A percentile compares a stretch with the other conserved stretches of the same genome.
Conservation (phyloP, 2,888 invertebrate species). For the Hyles lineata region DNA sequence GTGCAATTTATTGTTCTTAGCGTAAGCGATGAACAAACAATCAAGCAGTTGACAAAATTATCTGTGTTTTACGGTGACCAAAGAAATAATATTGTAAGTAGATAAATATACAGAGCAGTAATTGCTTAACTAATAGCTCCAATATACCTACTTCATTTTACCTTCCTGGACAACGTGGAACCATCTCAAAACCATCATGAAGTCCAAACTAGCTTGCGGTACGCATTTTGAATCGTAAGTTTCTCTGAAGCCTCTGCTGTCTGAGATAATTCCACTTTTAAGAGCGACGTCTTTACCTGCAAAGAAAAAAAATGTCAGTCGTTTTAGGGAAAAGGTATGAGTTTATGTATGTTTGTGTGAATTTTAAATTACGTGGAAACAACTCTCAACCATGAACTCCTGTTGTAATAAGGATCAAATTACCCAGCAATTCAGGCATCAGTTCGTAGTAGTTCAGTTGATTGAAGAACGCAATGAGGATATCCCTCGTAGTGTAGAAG, state of each 20-base stretch:
- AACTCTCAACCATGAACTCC: no score
- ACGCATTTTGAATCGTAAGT: conserved; percentile 2
- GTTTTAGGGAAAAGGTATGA: no score
- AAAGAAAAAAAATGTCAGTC: background rate
- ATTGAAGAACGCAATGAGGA: conserved; percentile 51
- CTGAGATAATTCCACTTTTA: background rate
- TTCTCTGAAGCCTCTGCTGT: conserved; percentile 19
- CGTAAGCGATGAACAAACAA: no score
- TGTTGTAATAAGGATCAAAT: background rate
- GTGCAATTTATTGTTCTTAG: background rate
- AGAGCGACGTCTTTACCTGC: conserved; percentile 3
- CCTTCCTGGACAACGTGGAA: conserved; percentile 25
- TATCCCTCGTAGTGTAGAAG: conserved; percentile 55
- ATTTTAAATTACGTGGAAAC: no score
- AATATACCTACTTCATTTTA: conserved; percentile 14
- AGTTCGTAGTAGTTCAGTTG: conserved; percentile 57
- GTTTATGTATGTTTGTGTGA: no score
- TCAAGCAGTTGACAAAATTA: no score
- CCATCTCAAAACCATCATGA: background rate
- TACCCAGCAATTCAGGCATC: conserved; percentile 52
- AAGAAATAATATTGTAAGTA: no score
- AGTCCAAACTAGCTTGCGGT: conserved; percentile 13
- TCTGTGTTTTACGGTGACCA: no score
- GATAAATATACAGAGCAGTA: background rate
- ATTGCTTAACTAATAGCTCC: background rate